Evolutionary conservation across 2,888 invertebrate species (phyloP).

Genomic region (Thymelicus acteon): DNA sequence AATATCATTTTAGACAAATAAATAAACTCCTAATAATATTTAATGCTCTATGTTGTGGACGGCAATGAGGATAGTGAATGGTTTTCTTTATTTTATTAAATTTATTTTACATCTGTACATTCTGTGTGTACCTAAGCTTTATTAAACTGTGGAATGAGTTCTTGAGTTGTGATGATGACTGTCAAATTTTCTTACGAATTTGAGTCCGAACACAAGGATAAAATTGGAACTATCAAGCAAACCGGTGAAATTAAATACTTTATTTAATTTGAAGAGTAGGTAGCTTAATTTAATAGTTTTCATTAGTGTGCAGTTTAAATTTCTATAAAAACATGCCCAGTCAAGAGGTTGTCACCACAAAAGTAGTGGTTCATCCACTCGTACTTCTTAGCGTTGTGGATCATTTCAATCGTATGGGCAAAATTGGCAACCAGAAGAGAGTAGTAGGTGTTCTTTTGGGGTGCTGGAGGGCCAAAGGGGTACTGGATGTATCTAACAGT

Average conservation of each 20-base stretch:
- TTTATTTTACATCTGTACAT: no score
- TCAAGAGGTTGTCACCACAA: slow-evolving; percentile 83
- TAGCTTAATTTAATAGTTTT: not conserved
- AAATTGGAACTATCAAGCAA: not conserved
- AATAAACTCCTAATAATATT: no score
- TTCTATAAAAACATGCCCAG: slow-evolving; percentile 65
- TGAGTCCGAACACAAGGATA: not conserved
- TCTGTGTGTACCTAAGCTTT: no score
- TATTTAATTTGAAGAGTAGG: not conserved
- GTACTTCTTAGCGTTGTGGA: slow-evolving; percentile 99
- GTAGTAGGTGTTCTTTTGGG: slow-evolving; percentile 99
- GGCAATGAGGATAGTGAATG: no score
- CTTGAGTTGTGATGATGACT: slow-evolving; percentile 59
- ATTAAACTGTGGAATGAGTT: not conserved
- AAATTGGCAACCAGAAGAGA: slow-evolving; percentile 98
- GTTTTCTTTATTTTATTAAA: no score
- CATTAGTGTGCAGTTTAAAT: slow-evolving; percentile 12
- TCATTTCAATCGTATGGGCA: slow-evolving; percentile 99
- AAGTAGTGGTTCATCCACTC: slow-evolving; percentile 99
- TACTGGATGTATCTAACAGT: slow-evolving; percentile 99
- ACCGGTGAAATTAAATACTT: not conserved
- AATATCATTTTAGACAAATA: no score
- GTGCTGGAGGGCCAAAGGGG: slow-evolving; percentile 97
- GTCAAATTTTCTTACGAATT: slow-evolving; percentile 59
- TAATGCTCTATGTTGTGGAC: no score